Percentiles rank a stretch among this genome's conserved stretches.
Conservation (phyloP, 2,888 invertebrate species). For the Pseudolycoriella hygida region DNA sequence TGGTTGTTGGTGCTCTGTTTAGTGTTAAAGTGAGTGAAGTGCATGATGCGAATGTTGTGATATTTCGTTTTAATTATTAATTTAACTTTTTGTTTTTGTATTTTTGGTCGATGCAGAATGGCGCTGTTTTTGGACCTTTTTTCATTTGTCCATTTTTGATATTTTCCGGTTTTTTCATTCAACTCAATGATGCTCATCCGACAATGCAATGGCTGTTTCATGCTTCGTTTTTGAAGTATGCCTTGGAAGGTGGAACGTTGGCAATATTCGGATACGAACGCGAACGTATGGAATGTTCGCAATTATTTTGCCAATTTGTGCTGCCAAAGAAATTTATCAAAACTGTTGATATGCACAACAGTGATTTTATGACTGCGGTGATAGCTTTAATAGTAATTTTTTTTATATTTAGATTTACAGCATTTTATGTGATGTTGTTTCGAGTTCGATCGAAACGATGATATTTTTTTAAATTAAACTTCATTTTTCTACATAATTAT, state of each 20-base stretch:
- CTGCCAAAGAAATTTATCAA: slow-evolving; percentile 55
- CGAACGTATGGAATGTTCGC: slow-evolving; percentile 51
- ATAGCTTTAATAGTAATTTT: slow-evolving; percentile 45
- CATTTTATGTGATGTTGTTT: slow-evolving; percentile 49
- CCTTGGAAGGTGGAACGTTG: slow-evolving; percentile 64
- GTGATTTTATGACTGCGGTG: slow-evolving; percentile 46
- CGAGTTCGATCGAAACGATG: slow-evolving; percentile 24
- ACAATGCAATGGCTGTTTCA: slow-evolving; percentile 74
- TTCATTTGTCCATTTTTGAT: slow-evolving; percentile 72
- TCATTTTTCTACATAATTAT: no score
- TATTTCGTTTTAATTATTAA: not conserved
- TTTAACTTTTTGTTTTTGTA: not conserved
- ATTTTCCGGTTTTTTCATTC: slow-evolving; percentile 87
- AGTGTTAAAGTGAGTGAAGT: slow-evolving; percentile 46
- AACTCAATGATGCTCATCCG: slow-evolving; percentile 58
- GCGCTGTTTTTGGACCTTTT: slow-evolving; percentile 78
- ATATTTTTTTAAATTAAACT: not conserved
- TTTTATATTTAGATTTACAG: slow-evolving; percentile 39
- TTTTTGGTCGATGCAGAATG: slow-evolving; percentile 43
- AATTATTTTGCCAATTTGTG: slow-evolving; percentile 56
- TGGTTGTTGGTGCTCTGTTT: slow-evolving; percentile 68
- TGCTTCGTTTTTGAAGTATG: slow-evolving; percentile 74
- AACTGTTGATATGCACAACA: slow-evolving; percentile 49
- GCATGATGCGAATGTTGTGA: not conserved
- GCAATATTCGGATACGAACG: slow-evolving; percentile 71